Evolutionary conservation across 2,797 vertebrate species (phyloP).

Genomic region (Eulemur rubriventer): DNA sequence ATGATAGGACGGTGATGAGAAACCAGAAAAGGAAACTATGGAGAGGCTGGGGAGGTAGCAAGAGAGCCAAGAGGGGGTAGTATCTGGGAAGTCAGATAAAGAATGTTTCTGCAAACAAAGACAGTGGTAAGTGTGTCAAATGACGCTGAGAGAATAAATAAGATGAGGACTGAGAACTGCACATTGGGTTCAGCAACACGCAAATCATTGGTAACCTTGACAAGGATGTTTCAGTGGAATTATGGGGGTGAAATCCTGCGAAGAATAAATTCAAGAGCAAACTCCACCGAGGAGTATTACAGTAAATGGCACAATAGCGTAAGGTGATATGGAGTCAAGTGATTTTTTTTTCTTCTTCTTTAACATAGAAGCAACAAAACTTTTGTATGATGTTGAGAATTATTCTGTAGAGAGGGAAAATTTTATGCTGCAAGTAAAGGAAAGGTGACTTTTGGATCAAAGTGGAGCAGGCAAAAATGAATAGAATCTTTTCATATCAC

Average conservation of each 20-base stretch:
- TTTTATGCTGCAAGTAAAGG: neutral
- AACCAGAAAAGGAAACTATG: neutral
- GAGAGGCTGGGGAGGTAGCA: neutral
- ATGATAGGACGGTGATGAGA: neutral
- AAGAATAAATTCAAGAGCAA: neutral
- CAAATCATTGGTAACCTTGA: neutral
- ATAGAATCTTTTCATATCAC: neutral
- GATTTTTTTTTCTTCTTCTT: neutral
- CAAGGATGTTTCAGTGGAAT: neutral
- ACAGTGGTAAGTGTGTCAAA: neutral
- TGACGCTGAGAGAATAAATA: neutral
- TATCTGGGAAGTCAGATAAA: neutral
- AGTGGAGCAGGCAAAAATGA: neutral
- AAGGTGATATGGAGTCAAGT: neutral
- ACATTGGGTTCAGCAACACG: neutral
- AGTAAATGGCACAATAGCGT: neutral
- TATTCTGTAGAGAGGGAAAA: neutral
- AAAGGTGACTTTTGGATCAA: neutral
- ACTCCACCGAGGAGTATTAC: neutral
- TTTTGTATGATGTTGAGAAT: neutral
- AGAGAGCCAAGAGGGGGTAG: neutral
- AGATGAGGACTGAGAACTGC: neutral
- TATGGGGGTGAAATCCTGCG: neutral
- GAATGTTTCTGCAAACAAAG: neutral
- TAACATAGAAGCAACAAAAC: neutral